Percentiles rank a stretch among this genome's conserved stretches.
phyloP scores from a whole-genome alignment of 2,797 vertebrate species.

The Spondyliosoma cantharus region DNA sequence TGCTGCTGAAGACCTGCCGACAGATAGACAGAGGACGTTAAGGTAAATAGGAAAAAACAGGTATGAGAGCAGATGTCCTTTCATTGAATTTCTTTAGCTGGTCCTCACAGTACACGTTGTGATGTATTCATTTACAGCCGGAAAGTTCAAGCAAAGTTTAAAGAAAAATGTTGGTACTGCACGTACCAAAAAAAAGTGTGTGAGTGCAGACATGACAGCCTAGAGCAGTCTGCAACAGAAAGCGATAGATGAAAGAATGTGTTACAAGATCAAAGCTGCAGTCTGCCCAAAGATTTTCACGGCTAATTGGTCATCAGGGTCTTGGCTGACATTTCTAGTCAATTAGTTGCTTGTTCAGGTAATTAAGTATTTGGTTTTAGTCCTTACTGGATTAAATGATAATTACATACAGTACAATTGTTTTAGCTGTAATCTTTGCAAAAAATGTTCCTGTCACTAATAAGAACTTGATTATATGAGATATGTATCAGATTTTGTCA shows the following conservation, averaged over 20 bases:
- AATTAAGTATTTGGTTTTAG: background rate
- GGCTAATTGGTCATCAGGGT: background rate
- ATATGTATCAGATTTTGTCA: background rate
- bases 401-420: background rate
- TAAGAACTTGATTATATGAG: background rate
- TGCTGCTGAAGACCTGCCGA: slow-evolving; percentile 95
- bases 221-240: background rate
- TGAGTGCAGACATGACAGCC: slow-evolving; percentile 1
- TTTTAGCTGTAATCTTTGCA: background rate
- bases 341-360: background rate
- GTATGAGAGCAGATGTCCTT: background rate
- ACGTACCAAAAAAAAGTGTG: background rate
- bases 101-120: background rate
- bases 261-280: slow-evolving; percentile 5
- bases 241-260: slow-evolving; percentile 4
- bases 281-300: background rate
- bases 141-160: background rate
- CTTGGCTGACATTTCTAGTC: background rate
- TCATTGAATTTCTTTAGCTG: background rate
- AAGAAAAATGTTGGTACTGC: background rate
- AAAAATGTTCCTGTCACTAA: background rate
- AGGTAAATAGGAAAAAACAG: slow-evolving; percentile 21
- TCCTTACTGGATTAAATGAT: background rate
- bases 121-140: background rate
- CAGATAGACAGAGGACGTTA: slow-evolving; percentile 28